Evolutionary conservation across 2,113 vertebrate species (phyloP).

Genomic region (Gobiocypris rarus): DNA sequence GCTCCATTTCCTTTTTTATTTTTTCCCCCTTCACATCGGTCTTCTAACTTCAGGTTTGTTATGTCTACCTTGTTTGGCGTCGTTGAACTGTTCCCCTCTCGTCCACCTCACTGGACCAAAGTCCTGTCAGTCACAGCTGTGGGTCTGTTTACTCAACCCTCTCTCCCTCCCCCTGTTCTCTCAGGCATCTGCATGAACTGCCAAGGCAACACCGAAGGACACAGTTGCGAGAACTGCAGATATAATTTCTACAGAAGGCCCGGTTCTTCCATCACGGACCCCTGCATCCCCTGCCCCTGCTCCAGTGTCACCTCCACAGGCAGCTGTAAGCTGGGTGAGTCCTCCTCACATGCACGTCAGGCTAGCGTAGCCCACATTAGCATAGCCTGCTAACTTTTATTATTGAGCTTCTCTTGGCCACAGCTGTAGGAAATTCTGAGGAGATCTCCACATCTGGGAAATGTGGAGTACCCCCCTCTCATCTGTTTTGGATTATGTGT

Average conservation of each 20-base stretch:
- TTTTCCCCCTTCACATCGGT: background rate
- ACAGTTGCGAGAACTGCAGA: conserved; percentile 80
- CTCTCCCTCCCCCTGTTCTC: conserved; percentile 48
- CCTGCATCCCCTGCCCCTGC: conserved; percentile 81
- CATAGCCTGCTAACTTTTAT: conserved; percentile 14
- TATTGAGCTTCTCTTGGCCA: conserved; percentile 7
- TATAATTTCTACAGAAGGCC: conserved; percentile 74
- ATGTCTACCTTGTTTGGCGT: background rate
- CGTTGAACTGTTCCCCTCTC: conserved; percentile 19
- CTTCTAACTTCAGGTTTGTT: conserved; percentile 26
- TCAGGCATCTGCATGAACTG: conserved; percentile 81
- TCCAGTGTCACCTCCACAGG: conserved; percentile 81
- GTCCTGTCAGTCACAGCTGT: conserved; percentile 49
- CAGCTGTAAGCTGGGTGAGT: conserved; percentile 80
- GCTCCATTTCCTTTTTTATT: background rate
- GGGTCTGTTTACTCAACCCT: conserved; percentile 45
- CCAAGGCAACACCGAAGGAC: conserved; percentile 79
- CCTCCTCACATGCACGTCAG: background rate
- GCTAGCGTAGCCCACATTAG: conserved; percentile 23
- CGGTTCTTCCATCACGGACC: conserved; percentile 31
- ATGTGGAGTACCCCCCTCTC: background rate
- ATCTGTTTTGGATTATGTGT: conserved; percentile 20
- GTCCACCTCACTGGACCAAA: conserved; percentile 42
- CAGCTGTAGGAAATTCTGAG: conserved; percentile 18
- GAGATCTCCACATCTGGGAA: conserved; percentile 35